A percentile compares a stretch with the other conserved stretches of the same genome.
These are phyloP conservation scores for Akabosia matsudoensis DNA, from an alignment of 1,140 invertebrate genomes.

Conservation along the genomic window DNA sequence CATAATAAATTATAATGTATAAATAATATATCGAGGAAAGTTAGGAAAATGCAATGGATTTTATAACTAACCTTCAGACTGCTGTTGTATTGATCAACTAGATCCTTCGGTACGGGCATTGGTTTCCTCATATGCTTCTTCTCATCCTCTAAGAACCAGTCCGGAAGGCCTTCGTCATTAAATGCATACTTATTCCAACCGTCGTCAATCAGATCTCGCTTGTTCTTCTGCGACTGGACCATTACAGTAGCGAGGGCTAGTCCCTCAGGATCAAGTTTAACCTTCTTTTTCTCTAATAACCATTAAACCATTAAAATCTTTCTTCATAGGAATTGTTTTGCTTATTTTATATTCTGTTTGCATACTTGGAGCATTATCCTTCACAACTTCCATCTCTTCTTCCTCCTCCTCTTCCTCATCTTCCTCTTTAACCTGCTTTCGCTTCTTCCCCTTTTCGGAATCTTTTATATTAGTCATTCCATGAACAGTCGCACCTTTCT, in stretches of 20 bases:
- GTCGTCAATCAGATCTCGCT: conserved; percentile 78
- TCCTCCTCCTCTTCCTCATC: conserved; percentile 46
- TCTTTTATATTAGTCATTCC: conserved; percentile 45
- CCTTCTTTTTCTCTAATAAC: conserved; percentile 58
- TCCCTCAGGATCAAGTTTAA: conserved; percentile 79
- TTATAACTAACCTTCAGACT: conserved; percentile 32
- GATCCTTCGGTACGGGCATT: conserved; percentile 64
- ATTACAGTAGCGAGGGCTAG: conserved; percentile 82
- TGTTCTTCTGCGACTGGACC: conserved; percentile 77
- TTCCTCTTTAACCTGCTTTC: conserved; percentile 46
- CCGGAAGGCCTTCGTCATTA: conserved; percentile 84
- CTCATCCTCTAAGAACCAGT: conserved; percentile 96
- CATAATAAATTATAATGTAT: neutral
- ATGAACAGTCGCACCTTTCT: conserved; percentile 43
- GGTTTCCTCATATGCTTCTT: conserved; percentile 79
- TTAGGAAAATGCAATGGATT: conserved; percentile 2
- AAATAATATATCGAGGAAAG: neutral
- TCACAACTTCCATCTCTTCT: conserved; percentile 63
- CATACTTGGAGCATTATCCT: conserved; percentile 51
- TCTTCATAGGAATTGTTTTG: neutral
- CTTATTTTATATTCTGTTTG: conserved; percentile 51
- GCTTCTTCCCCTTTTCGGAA: conserved; percentile 43
- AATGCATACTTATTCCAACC: conserved; percentile 88
- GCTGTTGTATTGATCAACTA: conserved; percentile 45
- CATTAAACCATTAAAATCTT: conserved; percentile 26